Base-by-base conservation (phyloP, 2,888 invertebrate genomes). In the Nomada fucata region DNA sequence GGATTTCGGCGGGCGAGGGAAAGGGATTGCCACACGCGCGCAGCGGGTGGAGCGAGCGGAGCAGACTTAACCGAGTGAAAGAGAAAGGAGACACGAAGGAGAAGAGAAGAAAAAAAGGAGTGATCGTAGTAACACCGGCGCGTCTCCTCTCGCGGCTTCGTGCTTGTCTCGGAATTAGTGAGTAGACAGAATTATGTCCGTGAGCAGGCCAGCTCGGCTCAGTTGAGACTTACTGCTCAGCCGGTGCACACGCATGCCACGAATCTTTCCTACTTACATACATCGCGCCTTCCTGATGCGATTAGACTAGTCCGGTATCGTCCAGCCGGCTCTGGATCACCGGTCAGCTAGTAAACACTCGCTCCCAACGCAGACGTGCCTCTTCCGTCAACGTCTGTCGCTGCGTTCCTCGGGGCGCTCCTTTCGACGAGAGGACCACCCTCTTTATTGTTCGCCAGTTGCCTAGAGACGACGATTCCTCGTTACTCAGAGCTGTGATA, bases 161-260 rank as follows among this genome's bases (percentile, higher is more conserved):
- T 89, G 89, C 79, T 89, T 90, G 90, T 90, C 91, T 91, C 91
- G 92, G 92, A 92, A 92, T 93, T 91, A 93, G 93, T 91, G 92
- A 92, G 93, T 92, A 92, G 93, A 93, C 93, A 91, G 92, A 93
- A 93, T 93, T 92, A 93, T 93, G 93, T 91, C 91, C 90, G 91
- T 91, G 91, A 91, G 92, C 90, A 89, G 90, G 91, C 90, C 91
- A 89, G 90, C 91, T 89, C 90, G 90, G 90, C 92, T 93, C 93
- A 93, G 93, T 93, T 92, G 92, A 93, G 91, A 92, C 91, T 91
- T 92, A 93, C 91, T 90, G 90, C 92, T 93, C 93, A 91, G 90
- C 88, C 90, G 89, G 93, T 90, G 91, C 91, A 91, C 92, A 93
- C 92, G 92, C 91, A 84, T 86, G 83, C 83, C 64, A 88, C 88